Evolutionary conservation across 2,113 vertebrate species (phyloP).

Genomic region (Anarrhichthys ocellatus): DNA sequence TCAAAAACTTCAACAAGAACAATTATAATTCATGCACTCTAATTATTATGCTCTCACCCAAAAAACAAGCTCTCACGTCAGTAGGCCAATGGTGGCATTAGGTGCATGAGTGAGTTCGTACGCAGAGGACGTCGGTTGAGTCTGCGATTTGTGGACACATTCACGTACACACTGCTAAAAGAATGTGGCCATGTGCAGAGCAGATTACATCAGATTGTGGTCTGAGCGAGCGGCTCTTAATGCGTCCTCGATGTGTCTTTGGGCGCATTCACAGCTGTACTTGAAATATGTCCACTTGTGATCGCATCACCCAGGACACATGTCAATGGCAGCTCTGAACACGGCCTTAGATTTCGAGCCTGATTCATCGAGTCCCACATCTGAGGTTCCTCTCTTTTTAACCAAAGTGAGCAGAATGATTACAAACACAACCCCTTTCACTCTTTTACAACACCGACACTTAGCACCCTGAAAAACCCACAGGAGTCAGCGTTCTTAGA

Average conservation of each 20-base stretch:
- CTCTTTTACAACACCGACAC: slow-evolving; percentile 14
- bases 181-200: too few relatives aligned
- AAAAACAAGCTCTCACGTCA: not conserved
- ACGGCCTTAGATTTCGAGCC: not conserved
- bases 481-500: slow-evolving; percentile 40
- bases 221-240: not conserved
- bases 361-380: slow-evolving; percentile 7
- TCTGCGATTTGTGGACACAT: too few relatives aligned
- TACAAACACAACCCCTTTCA: slow-evolving; percentile 4
- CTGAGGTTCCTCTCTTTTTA: slow-evolving; percentile 26
- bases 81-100: too few relatives aligned
- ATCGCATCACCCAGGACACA: not conserved
- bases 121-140: too few relatives aligned
- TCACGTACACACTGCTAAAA: too few relatives aligned
- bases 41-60: not conserved
- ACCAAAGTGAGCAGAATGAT: slow-evolving; percentile 8
- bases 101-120: too few relatives aligned
- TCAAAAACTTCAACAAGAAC: not conserved
- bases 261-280: not conserved
- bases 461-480: not conserved
- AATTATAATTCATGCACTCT: not conserved
- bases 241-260: not conserved
- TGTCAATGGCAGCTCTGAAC: not conserved
- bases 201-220: not conserved
- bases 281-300: not conserved